Evolutionary conservation across 53 echinoderm and acorn worm species (phyloP).

Genomic region (Actinopyga echinites): DNA sequence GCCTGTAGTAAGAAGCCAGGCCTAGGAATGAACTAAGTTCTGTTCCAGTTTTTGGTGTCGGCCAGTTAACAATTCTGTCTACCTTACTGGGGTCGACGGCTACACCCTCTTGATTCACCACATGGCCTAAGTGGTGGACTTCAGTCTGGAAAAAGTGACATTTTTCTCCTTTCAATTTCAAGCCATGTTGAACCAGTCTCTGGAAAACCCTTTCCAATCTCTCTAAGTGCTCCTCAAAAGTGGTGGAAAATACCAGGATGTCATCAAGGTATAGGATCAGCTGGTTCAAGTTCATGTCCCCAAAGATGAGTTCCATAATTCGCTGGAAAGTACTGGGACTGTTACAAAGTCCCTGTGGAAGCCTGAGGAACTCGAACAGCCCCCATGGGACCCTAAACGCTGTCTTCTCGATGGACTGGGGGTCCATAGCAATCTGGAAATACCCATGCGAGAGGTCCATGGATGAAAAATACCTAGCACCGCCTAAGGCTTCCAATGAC

Average conservation of each 20-base stretch:
- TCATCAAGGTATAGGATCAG: slow-evolving; percentile 59
- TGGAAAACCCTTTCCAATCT: slow-evolving; percentile 26
- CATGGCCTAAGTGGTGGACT: slow-evolving; percentile 54
- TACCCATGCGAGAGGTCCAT: slow-evolving; percentile 45
- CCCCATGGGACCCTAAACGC: slow-evolving; percentile 52
- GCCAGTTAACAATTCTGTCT: slow-evolving; percentile 42
- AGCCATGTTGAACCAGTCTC: neutral
- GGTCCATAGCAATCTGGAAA: slow-evolving; percentile 43
- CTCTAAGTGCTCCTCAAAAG: slow-evolving; percentile 42
- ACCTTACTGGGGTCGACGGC: slow-evolving; percentile 55
- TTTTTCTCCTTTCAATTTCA: slow-evolving; percentile 48
- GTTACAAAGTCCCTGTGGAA: slow-evolving; percentile 41
- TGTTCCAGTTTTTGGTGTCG: slow-evolving; percentile 7
- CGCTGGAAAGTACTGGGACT: slow-evolving; percentile 48
- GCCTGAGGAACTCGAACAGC: slow-evolving; percentile 27
- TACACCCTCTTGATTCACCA: slow-evolving; percentile 43
- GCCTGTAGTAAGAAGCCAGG: slow-evolving; percentile 48
- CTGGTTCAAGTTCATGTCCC: slow-evolving; percentile 58
- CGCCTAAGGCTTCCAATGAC: slow-evolving; percentile 32
- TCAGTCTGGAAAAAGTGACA: slow-evolving; percentile 41
- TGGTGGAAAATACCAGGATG: slow-evolving; percentile 58
- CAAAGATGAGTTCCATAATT: slow-evolving; percentile 57
- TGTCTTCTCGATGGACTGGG: slow-evolving; percentile 5
- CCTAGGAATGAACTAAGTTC: slow-evolving; percentile 55
- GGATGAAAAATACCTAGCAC: slow-evolving; percentile 40